These are phyloP conservation scores for Sciurus niger DNA, from an alignment of 2,113 vertebrate species.

Conservation along the genomic window DNA sequence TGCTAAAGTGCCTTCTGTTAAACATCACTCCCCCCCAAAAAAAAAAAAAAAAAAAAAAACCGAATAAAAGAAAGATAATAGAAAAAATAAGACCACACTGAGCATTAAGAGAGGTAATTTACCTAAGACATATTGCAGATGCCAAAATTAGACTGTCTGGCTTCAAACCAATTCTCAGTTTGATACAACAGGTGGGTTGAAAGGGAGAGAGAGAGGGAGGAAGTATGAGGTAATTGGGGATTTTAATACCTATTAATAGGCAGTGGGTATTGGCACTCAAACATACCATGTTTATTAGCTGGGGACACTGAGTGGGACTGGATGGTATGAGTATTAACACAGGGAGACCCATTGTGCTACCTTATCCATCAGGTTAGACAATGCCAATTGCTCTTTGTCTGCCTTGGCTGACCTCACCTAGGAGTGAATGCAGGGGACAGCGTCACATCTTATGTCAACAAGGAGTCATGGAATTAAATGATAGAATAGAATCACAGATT, in stretches of 20 bases:
- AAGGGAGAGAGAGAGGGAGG: neutral
- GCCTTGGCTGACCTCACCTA: neutral
- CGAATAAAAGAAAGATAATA: too few species aligned
- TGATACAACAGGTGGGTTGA: neutral
- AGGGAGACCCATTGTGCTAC: neutral
- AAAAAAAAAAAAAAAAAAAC: too few species aligned
- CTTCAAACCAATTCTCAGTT: neutral
- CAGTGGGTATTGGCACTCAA: neutral
- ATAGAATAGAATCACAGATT: neutral
- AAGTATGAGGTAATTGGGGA: neutral
- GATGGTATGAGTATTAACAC: neutral
- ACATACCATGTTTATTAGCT: neutral
- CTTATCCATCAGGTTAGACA: neutral
- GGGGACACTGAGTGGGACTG: conserved; percentile 15
- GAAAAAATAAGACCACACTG: neutral
- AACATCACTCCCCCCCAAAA: too few species aligned
- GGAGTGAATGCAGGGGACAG: neutral
- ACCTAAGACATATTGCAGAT: neutral
- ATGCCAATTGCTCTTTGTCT: neutral
- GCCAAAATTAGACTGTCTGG: neutral
- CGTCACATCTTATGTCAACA: neutral
- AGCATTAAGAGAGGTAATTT: neutral
- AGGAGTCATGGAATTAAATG: neutral
- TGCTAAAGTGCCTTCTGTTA: too few species aligned
- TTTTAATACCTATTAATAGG: conserved; percentile 54